Percentiles rank a stretch among this genome's conserved stretches.
Conservation (phyloP, 1,140 invertebrate species). For the Aphelinus atriplicis region DNA sequence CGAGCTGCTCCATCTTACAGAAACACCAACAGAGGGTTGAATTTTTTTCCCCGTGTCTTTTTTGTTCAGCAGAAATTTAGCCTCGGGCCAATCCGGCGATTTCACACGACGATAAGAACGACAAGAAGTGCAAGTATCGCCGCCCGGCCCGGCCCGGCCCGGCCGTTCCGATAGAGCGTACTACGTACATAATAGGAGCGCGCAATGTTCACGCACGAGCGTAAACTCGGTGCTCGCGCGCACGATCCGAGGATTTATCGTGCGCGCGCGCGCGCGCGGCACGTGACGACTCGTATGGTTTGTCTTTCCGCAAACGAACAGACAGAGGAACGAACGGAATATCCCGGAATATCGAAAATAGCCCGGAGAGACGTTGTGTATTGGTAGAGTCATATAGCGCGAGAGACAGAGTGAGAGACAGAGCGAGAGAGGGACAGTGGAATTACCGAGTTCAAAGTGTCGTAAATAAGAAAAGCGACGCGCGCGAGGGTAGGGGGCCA, state of each 20-base stretch:
- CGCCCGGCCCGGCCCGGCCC: no score
- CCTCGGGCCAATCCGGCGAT: no score
- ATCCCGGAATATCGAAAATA: no score
- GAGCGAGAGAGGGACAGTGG: background rate
- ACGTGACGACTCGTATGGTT: conserved; percentile 6
- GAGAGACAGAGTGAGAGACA: background rate
- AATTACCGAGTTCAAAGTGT: background rate
- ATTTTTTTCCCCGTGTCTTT: no score
- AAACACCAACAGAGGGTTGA: no score
- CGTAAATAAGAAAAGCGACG: background rate
- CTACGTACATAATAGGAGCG: no score
- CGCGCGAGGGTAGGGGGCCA: background rate
- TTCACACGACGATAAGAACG: no score
- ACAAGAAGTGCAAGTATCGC: no score
- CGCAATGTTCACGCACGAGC: background rate
- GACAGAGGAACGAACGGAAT: background rate
- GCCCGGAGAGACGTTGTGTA: no score
- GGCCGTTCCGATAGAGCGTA: no score
- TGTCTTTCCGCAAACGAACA: background rate
- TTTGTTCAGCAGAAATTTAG: no score
- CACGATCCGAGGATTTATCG: conserved; percentile 9
- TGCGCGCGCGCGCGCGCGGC: background rate
- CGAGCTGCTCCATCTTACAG: no score
- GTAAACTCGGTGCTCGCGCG: background rate
- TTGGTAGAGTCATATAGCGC: background rate